Conservation (phyloP, 2,797 vertebrate genomes). For the Meriones psammophilus region DNA sequence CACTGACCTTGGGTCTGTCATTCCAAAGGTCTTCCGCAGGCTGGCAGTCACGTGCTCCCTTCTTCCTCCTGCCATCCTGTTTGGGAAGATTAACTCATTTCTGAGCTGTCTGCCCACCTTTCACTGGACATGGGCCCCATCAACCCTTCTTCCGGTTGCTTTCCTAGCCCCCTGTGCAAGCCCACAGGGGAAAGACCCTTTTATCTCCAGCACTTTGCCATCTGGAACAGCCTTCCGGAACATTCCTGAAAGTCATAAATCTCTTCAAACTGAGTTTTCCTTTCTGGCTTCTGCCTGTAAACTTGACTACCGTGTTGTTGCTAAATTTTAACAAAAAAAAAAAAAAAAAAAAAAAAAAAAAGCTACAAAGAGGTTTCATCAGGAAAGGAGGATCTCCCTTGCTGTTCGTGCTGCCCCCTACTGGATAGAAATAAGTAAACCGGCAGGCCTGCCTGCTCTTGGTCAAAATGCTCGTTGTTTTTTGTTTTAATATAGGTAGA, state of each 20-base stretch:
- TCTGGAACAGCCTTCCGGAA: constrained; percentile 61
- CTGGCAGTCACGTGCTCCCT: constrained; percentile 45
- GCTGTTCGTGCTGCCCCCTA: constrained; percentile 75
- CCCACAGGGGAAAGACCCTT: constrained; percentile 33
- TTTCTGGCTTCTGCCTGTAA: constrained; percentile 58
- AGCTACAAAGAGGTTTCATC: neutral
- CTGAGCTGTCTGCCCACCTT: constrained; percentile 31
- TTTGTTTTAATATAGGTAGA: neutral
- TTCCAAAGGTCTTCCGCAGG: constrained; percentile 68
- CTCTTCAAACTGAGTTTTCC: constrained; percentile 68
- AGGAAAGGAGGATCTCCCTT: neutral
- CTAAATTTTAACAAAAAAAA: constrained; percentile 70
- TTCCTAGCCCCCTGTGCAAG: neutral
- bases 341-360: neutral
- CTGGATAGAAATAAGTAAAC: constrained; percentile 59
- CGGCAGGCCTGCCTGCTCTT: neutral
- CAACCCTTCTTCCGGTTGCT: neutral
- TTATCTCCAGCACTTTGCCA: constrained; percentile 37
- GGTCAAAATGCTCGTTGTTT: neutral
- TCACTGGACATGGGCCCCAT: neutral
- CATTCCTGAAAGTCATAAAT: constrained; percentile 69
- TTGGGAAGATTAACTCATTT: constrained; percentile 19
- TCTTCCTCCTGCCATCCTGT: constrained; percentile 71
- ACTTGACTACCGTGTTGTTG: constrained; percentile 47
- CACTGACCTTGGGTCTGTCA: constrained; percentile 56